phyloP scores from a whole-genome alignment of 2,888 invertebrate species.

The Acronicta leporina region DNA sequence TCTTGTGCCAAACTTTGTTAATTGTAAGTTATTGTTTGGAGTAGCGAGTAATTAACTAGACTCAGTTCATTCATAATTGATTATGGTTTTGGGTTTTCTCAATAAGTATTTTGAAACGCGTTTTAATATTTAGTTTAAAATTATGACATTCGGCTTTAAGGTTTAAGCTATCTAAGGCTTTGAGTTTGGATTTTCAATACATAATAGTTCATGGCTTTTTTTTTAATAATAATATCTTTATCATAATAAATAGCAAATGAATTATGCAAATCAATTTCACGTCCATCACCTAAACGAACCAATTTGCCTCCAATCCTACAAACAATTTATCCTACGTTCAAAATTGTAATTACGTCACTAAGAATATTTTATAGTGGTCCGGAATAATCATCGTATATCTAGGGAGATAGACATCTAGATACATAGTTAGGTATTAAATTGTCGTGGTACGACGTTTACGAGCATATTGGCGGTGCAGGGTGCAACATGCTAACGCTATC shows the following conservation, averaged over 20 bases:
- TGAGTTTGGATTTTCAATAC: too few relatives aligned
- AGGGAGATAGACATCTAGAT: constrained; percentile 78
- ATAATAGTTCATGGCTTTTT: too few relatives aligned
- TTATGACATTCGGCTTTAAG: too few relatives aligned
- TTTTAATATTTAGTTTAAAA: neutral
- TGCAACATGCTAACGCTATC: constrained; percentile 87
- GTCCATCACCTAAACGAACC: constrained; percentile 24
- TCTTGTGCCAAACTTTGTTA: constrained; percentile 46
- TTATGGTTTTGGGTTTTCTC: constrained; percentile 5
- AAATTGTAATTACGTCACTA: constrained; percentile 54
- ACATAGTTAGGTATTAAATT: constrained; percentile 84
- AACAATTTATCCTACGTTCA: constrained; percentile 41
- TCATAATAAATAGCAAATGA: too few relatives aligned
- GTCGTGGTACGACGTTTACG: constrained; percentile 81
- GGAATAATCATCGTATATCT: constrained; percentile 58
- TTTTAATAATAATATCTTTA: too few relatives aligned
- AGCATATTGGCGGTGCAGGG: constrained; percentile 86
- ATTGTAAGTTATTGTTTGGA: constrained; percentile 46
- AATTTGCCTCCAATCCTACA: constrained; percentile 40
- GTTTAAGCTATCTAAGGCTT: too few relatives aligned
- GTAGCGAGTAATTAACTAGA: constrained; percentile 39
- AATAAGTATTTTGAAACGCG: constrained; percentile 10
- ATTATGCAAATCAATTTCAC: constrained; percentile 21
- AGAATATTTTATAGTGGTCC: constrained; percentile 56
- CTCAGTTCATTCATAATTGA: constrained; percentile 31